phyloP scores from a whole-genome alignment of 1,140 invertebrate species.

The Chymomyza costata region DNA sequence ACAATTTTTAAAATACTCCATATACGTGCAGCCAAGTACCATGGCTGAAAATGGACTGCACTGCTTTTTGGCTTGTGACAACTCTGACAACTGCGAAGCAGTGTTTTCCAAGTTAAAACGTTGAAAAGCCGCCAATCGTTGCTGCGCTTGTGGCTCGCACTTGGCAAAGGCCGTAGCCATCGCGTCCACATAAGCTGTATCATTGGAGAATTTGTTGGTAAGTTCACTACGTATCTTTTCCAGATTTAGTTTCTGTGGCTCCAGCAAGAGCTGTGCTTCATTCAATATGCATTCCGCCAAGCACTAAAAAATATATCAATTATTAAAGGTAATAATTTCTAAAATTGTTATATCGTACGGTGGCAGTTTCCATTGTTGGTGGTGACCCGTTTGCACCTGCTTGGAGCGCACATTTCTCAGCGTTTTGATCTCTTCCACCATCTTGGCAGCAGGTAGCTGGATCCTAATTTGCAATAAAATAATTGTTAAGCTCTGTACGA shows the following conservation, averaged over 20 bases:
- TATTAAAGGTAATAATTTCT: neutral
- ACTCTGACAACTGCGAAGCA: neutral
- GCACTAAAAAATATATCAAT: constrained; percentile 32
- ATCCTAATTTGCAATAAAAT: constrained; percentile 27
- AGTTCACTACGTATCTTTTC: constrained; percentile 41
- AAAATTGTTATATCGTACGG: constrained; percentile 22
- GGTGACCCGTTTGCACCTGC: constrained; percentile 30
- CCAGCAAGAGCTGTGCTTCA: constrained; percentile 43
- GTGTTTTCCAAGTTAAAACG: constrained; percentile 12
- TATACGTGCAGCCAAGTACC: constrained; percentile 61
- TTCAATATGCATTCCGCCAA: constrained; percentile 61
- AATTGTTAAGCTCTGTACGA: neutral
- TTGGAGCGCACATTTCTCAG: constrained; percentile 45
- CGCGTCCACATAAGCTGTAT: constrained; percentile 49
- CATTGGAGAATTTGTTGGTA: constrained; percentile 50
- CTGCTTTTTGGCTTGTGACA: constrained; percentile 31
- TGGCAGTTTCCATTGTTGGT: constrained; percentile 50
- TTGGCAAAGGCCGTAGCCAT: constrained; percentile 46
- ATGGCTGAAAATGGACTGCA: constrained; percentile 66
- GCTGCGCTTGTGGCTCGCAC: constrained; percentile 50
- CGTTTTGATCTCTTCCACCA: constrained; percentile 48
- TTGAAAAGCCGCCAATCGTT: constrained; percentile 39
- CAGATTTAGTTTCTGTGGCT: constrained; percentile 39
- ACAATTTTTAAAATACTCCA: constrained; percentile 73
- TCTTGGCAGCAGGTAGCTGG: constrained; percentile 58